Percentiles rank a stretch among this genome's conserved stretches.
Evolutionary conservation across 2,888 invertebrate species (phyloP).

Genomic region (Tetranychus truncatus): DNA sequence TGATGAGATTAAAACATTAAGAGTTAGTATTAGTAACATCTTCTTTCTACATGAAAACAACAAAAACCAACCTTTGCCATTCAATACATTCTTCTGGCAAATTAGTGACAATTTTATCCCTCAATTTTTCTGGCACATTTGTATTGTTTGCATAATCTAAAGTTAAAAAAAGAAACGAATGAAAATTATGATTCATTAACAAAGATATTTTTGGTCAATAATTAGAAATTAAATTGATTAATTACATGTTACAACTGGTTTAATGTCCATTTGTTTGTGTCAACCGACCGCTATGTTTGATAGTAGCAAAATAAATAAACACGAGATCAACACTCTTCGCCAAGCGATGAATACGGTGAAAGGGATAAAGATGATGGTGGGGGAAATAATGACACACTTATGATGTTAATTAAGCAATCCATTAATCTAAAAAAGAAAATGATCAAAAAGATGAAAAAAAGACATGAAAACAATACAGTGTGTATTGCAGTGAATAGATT

Average conservation of each 20-base stretch:
- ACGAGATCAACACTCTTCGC: no score
- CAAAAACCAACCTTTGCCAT: slow-evolving; percentile 40
- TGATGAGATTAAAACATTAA: neutral
- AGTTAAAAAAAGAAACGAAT: neutral
- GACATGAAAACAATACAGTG: neutral
- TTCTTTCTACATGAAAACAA: neutral
- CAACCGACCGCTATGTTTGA: no score
- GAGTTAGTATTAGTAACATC: neutral
- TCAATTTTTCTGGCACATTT: slow-evolving; percentile 34
- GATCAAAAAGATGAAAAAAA: neutral
- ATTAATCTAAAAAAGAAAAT: no score
- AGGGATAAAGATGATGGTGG: neutral
- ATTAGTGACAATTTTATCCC: slow-evolving; percentile 53
- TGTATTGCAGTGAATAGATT: neutral
- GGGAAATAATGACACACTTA: neutral
- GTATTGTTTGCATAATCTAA: slow-evolving; percentile 1
- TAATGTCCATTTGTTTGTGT: neutral
- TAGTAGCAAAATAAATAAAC: no score
- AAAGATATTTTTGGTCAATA: neutral
- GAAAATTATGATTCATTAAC: neutral
- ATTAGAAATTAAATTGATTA: neutral
- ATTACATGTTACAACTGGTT: slow-evolving; percentile 1
- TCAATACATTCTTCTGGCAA: slow-evolving; percentile 72
- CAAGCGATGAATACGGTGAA: neutral
- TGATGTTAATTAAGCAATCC: no score